Base-by-base conservation (phyloP, 2,797 vertebrate species). In the Cyprinella venusta region DNA sequence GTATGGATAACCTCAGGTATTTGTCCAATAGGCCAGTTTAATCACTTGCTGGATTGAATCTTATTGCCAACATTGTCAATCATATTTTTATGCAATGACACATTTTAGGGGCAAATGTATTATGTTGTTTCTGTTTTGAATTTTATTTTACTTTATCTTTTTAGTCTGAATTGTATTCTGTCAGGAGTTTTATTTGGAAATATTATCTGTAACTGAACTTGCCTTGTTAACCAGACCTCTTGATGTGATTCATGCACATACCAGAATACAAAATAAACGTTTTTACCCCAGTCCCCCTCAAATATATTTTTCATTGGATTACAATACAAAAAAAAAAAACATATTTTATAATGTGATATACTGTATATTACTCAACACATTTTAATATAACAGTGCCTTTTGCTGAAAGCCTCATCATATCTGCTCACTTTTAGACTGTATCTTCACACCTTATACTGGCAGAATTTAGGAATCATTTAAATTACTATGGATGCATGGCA, bases 151-250 rank as follows among this genome's bases (percentile, higher is more conserved):
- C 16, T 71, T 71, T 48, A 71, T 72, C 38, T 50, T 10, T 16
- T 1, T 13, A 13, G 65, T 80, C 24, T 70, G 45, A 5, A 15
- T 61, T 80, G 52, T 15, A 36, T 50, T 56, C 71, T 64, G 45
- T 75, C 42, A 21, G 8, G 61, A 52, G 9, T 40, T 82, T 65
- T 2, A 68, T 67, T 56, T 82, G 21, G 26, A 72, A 65, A 54
- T 74, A 50, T 77, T 15, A 65, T 48, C n/a, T 45, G 50, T 61
- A 80, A 61, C 24, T 10, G 24, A 21, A 33, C 40, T 30, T 8
- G 2, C 38, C n/a, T 76, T 40, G 56, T 76, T 61, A 63, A 45
- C 15, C 8, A 59, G 7, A 26, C 24, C 50, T 18, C 50, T 24
- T 26, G 13, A 63, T 63, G 59, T 63, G 13, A 30, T 63, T 63